These are phyloP conservation scores for Tiliacea aurago DNA, from an alignment of 2,888 invertebrate species.

Conservation along the genomic window DNA sequence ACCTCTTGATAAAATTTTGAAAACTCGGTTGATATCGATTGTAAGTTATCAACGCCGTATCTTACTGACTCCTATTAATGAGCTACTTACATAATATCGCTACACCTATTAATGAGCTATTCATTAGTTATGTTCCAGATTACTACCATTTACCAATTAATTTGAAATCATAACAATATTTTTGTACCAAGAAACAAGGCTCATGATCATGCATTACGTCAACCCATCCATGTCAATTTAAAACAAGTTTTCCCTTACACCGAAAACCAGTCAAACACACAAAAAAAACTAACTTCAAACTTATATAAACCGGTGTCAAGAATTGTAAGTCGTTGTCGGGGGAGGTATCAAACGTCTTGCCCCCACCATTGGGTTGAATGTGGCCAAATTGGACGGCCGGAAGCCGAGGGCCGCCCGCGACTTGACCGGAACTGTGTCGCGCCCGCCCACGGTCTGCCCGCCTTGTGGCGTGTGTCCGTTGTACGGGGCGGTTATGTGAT, in stretches of 20 bases:
- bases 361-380: conserved; percentile 83
- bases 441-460: conserved; percentile 80
- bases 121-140: background rate
- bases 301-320: conserved; percentile 40
- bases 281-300: conserved; percentile 1
- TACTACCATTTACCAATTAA: background rate
- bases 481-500: background rate
- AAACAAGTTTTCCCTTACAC: background rate
- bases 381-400: conserved; percentile 89
- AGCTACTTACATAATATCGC: background rate
- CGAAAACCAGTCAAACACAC: background rate
- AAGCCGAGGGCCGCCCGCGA: conserved; percentile 88
- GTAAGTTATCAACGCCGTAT: background rate
- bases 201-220: background rate
- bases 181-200: background rate
- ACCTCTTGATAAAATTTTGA: background rate
- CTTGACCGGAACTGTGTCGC: conserved; percentile 88
- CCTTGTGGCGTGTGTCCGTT: conserved; percentile 78
- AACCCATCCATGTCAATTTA: background rate
- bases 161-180: background rate
- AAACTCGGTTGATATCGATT: no score
- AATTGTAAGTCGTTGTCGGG: conserved; percentile 51
- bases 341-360: conserved; percentile 82
- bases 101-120: background rate
- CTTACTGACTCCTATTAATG: background rate